Base-by-base conservation (phyloP, 2,888 invertebrate genomes). In the Ptychoptera albimana region DNA sequence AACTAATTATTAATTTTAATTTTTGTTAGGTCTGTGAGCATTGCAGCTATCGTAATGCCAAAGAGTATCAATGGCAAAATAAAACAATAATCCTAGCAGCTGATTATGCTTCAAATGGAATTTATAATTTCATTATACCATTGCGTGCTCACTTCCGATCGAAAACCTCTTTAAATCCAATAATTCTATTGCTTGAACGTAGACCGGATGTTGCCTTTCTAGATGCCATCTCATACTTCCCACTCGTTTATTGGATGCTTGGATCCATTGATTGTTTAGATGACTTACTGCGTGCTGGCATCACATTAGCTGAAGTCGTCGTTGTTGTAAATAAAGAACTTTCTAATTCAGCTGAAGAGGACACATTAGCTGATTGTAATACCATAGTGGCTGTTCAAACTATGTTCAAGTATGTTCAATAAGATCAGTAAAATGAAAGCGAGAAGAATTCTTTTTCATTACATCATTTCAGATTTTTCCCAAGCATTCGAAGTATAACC, bases 351-450 rank as follows among this genome's bases (percentile, higher is more conserved):
- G 88, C 87, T 3, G 94, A 94, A 64, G 96, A 97, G 64, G 97
- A 96, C 60, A 88, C 91, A 16, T 70, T 96, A 37, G 84, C 94
- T 12, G 97, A 97, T 67, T 97, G 96, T 68, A 96, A 94, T 68
- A 97, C 97, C n/a, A 97, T 97, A 55, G 94, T 97, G 16, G 94
- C 94, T 46, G 96, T 96, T 41, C 96, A 97, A 68, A 96, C 93
- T 13, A 96, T 96, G 85, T 96, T 94, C 75, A 92, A 93, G 93
- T 93, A 74, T 77, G 75, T 23, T 23, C 7, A 5, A 23, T 23
- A 23, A 23, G 7, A 23, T 5, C 7, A 23, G 7, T 23, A 23
- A 23, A 23, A 23, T 23, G 23, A 23, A 23, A 23, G 7, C 7
- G 7, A 23, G 7, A 23, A 5, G 23, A 14, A 30, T 41, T n/a